Base-by-base conservation (phyloP, 2,113 vertebrate genomes). In the Labeo catla region DNA sequence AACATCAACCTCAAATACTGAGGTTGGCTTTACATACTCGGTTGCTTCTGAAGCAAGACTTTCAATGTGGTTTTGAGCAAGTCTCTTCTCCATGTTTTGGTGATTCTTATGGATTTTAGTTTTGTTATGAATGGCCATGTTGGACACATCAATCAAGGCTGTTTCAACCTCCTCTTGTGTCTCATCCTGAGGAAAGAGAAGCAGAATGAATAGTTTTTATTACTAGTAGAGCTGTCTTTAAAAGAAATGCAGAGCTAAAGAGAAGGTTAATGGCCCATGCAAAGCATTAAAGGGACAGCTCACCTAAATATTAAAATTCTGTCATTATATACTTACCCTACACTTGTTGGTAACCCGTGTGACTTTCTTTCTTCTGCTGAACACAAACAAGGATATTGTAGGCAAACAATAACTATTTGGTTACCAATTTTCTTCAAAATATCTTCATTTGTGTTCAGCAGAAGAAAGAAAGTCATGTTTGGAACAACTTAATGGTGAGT, bases 101-200 rank as follows among this genome's bases (percentile, higher is more conserved):
- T 92, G 91, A 36, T 94, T 89, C 86, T 87, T 92, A 57, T 86
- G 13, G 10, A 77, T 83, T 83, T 94, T 93, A 4, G 85, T 83
- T 87, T 92, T 93, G 72, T 21, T 81, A 16, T 88, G 70, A 61
- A 70, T 77, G 76, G 83, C 63, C 15, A 28, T 47, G 80, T 79
- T 85, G 68, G 76, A 77, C 21, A 59, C 0, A 34, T 23, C 70
- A 63, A 76, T 10, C 19, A 52, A 79, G 50, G 59, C 54, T 34
- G 84, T 85, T 34, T 23, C 81, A 65, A 68, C 6, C 23, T 76
- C 72, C 50, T 86, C 36, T 12, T 61, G 54, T 13, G 36, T 47
- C 70, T 76, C 45, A 45, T 72, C 79, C 88, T 89, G 49, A 77
- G 49, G 28, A 85, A 83, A 85, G 4, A 72, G 63, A 82, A 36